phyloP scores from a whole-genome alignment of 2,113 vertebrate species.

The Lanius ludovicianus region DNA sequence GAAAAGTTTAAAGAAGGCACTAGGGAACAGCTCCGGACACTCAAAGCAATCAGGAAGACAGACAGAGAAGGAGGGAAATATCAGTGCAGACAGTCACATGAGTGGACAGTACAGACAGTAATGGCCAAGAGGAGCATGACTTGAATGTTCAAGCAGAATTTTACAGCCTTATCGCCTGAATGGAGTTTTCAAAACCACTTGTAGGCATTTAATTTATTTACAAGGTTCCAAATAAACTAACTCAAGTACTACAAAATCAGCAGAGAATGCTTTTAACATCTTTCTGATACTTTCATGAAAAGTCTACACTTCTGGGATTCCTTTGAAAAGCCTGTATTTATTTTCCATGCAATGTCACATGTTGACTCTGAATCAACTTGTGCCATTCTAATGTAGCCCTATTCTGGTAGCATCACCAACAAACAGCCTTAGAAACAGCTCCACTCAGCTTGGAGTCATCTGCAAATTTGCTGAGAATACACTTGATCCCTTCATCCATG shows the following conservation, averaged over 20 bases:
- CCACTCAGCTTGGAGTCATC: background rate
- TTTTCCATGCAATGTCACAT: background rate
- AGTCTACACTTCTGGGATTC: background rate
- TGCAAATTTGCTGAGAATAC: background rate
- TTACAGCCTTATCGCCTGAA: background rate
- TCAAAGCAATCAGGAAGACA: constrained; percentile 1
- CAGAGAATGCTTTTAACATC: background rate
- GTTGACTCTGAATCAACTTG: background rate
- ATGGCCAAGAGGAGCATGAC: background rate
- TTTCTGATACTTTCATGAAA: background rate
- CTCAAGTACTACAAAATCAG: background rate
- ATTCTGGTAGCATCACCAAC: background rate
- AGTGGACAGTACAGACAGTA: background rate
- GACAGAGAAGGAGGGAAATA: background rate
- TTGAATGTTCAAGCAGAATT: constrained; percentile 19
- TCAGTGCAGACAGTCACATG: background rate
- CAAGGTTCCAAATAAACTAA: background rate
- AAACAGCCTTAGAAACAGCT: background rate
- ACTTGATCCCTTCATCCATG: background rate
- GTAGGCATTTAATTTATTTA: background rate
- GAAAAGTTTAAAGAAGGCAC: constrained; percentile 15
- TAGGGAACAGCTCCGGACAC: background rate
- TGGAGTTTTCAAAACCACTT: background rate
- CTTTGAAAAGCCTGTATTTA: background rate
- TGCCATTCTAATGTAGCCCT: background rate